Conservation (phyloP, 1,140 invertebrate genomes). For the Drosophila kanapiae region DNA sequence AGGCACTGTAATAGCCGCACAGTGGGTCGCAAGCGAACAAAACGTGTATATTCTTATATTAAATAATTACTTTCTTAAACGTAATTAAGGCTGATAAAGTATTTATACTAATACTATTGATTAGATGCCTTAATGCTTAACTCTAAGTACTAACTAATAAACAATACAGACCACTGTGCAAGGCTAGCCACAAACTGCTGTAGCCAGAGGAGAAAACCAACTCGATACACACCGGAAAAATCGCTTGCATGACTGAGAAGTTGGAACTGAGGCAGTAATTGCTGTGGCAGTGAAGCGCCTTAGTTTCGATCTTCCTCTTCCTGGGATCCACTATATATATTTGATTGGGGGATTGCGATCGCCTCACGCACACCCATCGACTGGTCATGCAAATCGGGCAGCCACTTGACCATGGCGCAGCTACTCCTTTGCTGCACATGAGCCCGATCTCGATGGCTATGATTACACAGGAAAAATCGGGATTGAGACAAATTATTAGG, state of each 20-base stretch:
- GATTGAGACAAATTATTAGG: not conserved
- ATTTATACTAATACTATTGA: too few relatives aligned
- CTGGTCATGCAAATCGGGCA: conserved; percentile 76
- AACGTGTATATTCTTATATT: not conserved
- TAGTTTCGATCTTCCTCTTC: conserved; percentile 63
- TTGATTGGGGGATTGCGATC: conserved; percentile 42
- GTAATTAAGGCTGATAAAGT: too few relatives aligned
- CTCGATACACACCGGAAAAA: conserved; percentile 50
- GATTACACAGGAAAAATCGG: not conserved
- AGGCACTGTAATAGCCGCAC: conserved; percentile 30
- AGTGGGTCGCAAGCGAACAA: not conserved
- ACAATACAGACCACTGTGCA: not conserved
- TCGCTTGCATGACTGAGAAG: conserved; percentile 60
- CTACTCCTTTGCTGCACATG: conserved; percentile 35
- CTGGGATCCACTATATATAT: conserved; percentile 15
- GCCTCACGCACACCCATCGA: conserved; percentile 69
- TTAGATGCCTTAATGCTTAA: not conserved
- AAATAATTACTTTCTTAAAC: too few relatives aligned
- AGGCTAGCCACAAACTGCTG: conserved; percentile 22
- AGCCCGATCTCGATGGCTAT: conserved; percentile 36
- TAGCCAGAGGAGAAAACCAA: conserved; percentile 26
- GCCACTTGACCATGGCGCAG: conserved; percentile 53
- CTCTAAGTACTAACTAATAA: not conserved
- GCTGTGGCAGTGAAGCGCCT: conserved; percentile 52
- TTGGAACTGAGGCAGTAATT: conserved; percentile 48